phyloP scores from a whole-genome alignment of 2,113 vertebrate genomes.

The Prietella phreatophila region DNA sequence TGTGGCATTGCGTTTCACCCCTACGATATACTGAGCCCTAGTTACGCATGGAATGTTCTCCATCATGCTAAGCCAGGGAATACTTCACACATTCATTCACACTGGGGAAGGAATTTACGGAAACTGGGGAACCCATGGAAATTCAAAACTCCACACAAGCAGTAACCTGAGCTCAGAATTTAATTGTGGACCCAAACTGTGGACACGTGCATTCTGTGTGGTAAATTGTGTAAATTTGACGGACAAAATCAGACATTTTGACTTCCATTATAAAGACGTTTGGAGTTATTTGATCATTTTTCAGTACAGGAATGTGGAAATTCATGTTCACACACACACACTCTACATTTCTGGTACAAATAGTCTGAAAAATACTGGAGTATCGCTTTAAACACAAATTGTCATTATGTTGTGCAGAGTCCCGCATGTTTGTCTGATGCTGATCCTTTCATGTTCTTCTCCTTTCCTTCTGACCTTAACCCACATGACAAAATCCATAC shows the following conservation, averaged over 20 bases:
- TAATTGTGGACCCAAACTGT: background rate
- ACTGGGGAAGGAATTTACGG: background rate
- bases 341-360: background rate
- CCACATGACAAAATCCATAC: slow-evolving; percentile 38
- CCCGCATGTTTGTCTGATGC: background rate
- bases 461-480: slow-evolving; percentile 22
- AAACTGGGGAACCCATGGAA: background rate
- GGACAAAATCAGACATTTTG: background rate
- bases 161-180: background rate
- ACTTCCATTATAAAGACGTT: too few relatives aligned
- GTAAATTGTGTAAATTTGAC: too few relatives aligned
- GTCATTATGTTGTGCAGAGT: background rate
- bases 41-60: background rate
- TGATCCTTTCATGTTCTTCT: slow-evolving; percentile 22
- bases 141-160: background rate
- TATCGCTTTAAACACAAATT: background rate
- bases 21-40: background rate
- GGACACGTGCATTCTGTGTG: background rate
- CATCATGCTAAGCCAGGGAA: background rate
- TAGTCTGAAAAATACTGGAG: background rate
- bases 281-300: background rate
- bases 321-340: background rate
- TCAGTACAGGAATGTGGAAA: background rate
- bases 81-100: background rate
- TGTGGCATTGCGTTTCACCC: background rate